Evolutionary conservation across 2,797 vertebrate species (phyloP), one percentile per base, ranked within the genome.

Genomic region (Acipenser ruthenus): DNA sequence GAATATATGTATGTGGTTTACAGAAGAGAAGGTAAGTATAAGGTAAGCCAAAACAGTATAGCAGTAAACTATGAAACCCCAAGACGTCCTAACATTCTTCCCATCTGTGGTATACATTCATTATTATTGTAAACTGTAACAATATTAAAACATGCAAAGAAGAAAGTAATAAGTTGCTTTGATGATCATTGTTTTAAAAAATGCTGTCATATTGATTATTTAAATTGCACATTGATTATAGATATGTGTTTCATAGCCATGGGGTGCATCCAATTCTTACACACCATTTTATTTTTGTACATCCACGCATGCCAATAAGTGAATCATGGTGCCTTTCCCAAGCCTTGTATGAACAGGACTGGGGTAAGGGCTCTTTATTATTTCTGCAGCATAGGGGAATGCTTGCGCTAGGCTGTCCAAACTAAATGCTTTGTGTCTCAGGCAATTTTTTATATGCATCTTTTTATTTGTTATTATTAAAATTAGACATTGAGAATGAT

Each of bases 271-370:
- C 75, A 82, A 86, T 78, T 88, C 85, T 90, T 83, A 88, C 81
- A 80, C 68, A 79, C 63, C 81, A 79, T 89, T 78, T 90, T 87
- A 79, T 85, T 89, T 89, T 86, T 90, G 77, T 91, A 79, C 80
- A 82, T 84, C 82, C 82, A 86, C 82, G 87, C 85, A 86, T 88
- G 85, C 87, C 84, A 84, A 80, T 89, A 88, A 89, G 82, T 88
- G 86, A 88, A 81, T 89, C 79, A 83, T 76, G 84, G 80, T 89
- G 87, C 85, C 87, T 90, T 90, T 90, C 86, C 87, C 87, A 89
- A 90, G 87, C 86, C 86, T 89, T 89, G 84, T 90, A 88, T 86
- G 89, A 90, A 81, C 87, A 90, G 87, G 88, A 88, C 84, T 89
- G 88, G 89, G 85, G 84, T 90, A 89, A 89, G 85, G 87, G 79